Percentiles rank a stretch among this genome's conserved stretches.
These are phyloP conservation scores for Oligia fasciuncula DNA, from an alignment of 2,888 invertebrate species.

Conservation along the genomic window DNA sequence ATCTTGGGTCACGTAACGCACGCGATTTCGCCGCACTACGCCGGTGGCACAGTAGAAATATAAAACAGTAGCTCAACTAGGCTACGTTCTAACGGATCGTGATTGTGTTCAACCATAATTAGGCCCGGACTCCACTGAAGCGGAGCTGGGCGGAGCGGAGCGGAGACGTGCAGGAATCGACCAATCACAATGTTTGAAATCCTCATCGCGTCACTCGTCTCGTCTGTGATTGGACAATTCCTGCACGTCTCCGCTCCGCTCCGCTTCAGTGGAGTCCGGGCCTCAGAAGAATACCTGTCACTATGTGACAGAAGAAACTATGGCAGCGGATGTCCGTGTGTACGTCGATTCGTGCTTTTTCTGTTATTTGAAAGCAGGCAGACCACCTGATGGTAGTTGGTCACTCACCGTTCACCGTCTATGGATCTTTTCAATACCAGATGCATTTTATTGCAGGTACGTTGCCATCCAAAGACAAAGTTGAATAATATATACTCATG, in stretches of 20 bases:
- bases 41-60: conserved; percentile 18
- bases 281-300: not conserved
- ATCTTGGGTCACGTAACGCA: conserved; percentile 68
- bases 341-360: not conserved
- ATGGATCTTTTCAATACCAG: not conserved
- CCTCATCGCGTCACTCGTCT: too few relatives aligned
- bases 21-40: conserved; percentile 64
- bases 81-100: not conserved
- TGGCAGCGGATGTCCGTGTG: not conserved
- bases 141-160: too few relatives aligned
- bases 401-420: not conserved
- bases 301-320: not conserved
- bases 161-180: too few relatives aligned
- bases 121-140: too few relatives aligned
- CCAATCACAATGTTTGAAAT: too few relatives aligned
- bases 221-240: too few relatives aligned
- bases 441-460: not conserved
- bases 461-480: not conserved
- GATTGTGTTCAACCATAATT: not conserved
- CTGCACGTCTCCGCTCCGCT: too few relatives aligned
- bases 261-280: too few relatives aligned
- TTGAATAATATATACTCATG: not conserved
- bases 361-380: not conserved
- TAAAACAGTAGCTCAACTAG: conserved; percentile 23
- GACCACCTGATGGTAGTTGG: not conserved